Evolutionary conservation across 1,140 invertebrate genomes (phyloP).

Genomic region (Atta texana): DNA sequence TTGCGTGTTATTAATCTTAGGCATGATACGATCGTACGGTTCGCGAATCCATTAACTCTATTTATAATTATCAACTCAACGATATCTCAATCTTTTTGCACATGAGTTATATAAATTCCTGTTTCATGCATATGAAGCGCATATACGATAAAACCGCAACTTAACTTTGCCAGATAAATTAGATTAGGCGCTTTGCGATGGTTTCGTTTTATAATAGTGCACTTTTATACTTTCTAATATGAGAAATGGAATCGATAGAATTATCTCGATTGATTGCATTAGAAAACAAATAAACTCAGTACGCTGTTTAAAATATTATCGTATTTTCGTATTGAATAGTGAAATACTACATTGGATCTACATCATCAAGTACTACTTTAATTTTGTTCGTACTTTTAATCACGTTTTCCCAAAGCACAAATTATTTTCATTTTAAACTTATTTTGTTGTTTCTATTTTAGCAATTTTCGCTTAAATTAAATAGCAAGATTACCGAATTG

Average conservation of each 20-base stretch:
- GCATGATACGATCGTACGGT: neutral
- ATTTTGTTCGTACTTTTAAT: neutral
- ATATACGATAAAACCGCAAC: neutral
- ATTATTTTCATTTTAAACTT: neutral
- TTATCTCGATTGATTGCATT: slow-evolving; percentile 7
- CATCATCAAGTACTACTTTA: neutral
- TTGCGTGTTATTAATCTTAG: neutral
- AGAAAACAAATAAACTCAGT: neutral
- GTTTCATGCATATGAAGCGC: slow-evolving; percentile 19
- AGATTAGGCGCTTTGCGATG: slow-evolving; percentile 6
- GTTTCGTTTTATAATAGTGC: slow-evolving; percentile 42
- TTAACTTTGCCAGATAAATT: slow-evolving; percentile 18
- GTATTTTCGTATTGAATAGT: slow-evolving; percentile 5
- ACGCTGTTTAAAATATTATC: neutral
- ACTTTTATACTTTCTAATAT: slow-evolving; percentile 1
- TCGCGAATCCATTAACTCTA: neutral
- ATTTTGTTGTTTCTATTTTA: neutral
- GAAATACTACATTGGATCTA: neutral
- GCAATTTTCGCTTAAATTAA: neutral
- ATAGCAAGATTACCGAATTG: neutral
- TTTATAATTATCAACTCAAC: slow-evolving; percentile 14
- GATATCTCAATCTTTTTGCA: neutral
- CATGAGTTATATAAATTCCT: slow-evolving; percentile 4
- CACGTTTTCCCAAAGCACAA: neutral
- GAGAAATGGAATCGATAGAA: neutral